Evolutionary conservation across 2,797 vertebrate genomes (phyloP).

Genomic region (Sarcoramphus papa): DNA sequence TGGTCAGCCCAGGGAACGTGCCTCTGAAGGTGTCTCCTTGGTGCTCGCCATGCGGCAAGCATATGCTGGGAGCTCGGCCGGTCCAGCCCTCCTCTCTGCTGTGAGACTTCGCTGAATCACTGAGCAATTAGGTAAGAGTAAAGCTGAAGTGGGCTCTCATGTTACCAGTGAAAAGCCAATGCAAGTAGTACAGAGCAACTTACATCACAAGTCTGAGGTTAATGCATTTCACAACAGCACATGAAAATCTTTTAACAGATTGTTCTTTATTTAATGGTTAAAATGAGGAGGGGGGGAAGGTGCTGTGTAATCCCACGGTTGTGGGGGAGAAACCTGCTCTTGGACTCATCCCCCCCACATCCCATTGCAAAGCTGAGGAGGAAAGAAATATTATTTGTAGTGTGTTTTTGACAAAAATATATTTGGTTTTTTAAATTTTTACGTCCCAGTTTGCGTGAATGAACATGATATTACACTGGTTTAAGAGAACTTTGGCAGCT

Average conservation of each 20-base stretch:
- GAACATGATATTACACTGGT: neutral
- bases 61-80: neutral
- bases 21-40: neutral
- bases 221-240: conserved; percentile 51
- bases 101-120: neutral
- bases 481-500: conserved; percentile 41
- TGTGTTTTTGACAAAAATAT: neutral
- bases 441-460: neutral
- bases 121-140: conserved; percentile 10
- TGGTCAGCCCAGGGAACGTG: neutral
- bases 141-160: neutral
- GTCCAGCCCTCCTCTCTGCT: neutral
- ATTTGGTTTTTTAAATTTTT: neutral
- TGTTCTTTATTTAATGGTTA: conserved; percentile 21
- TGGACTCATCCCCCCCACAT: neutral
- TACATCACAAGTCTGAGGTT: conserved; percentile 8
- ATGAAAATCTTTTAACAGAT: conserved; percentile 41
- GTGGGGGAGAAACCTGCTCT: neutral
- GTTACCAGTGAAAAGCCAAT: conserved; percentile 8
- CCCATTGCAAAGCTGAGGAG: neutral
- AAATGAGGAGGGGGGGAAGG: neutral
- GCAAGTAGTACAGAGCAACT: neutral
- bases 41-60: neutral
- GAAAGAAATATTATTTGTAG: neutral
- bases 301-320: neutral